Conservation (phyloP, 53 echinoderm and acorn worm genomes). For the Luidia sarsii region DNA sequence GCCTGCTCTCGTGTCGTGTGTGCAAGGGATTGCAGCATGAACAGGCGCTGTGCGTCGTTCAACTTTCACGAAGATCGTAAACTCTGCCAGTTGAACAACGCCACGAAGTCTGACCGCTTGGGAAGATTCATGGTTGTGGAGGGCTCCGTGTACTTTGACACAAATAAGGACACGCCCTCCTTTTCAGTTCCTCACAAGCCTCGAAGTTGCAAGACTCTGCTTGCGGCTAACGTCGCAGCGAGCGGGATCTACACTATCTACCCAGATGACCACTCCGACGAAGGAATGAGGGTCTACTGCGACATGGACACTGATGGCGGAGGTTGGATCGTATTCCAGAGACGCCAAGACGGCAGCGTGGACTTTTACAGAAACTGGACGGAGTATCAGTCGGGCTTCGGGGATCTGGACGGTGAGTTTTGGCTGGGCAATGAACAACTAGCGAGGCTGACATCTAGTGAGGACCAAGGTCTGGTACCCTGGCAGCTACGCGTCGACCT, state of each 20-base stretch:
- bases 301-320: slow-evolving; percentile 39
- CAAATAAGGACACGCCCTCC: background rate
- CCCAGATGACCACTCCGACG: background rate
- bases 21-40: slow-evolving; percentile 9
- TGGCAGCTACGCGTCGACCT: no score
- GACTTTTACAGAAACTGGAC: slow-evolving; percentile 38
- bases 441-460: no score
- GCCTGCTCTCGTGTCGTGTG: background rate
- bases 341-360: slow-evolving; percentile 34
- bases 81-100: slow-evolving; percentile 20
- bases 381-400: slow-evolving; percentile 41
- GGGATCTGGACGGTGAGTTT: no score
- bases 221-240: background rate
- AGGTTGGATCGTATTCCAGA: slow-evolving; percentile 51
- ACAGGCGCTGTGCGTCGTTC: slow-evolving; percentile 14
- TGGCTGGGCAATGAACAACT: no score
- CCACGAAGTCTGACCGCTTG: background rate
- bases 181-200: background rate
- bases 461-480: no score
- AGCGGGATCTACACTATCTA: slow-evolving; percentile 31
- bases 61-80: background rate
- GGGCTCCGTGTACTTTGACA: slow-evolving; percentile 4
- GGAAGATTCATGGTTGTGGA: background rate
- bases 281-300: slow-evolving; percentile 5
- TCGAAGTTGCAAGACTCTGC: slow-evolving; percentile 17